phyloP scores from a whole-genome alignment of 2,113 vertebrate genomes.

The Macquaria ambigua region DNA sequence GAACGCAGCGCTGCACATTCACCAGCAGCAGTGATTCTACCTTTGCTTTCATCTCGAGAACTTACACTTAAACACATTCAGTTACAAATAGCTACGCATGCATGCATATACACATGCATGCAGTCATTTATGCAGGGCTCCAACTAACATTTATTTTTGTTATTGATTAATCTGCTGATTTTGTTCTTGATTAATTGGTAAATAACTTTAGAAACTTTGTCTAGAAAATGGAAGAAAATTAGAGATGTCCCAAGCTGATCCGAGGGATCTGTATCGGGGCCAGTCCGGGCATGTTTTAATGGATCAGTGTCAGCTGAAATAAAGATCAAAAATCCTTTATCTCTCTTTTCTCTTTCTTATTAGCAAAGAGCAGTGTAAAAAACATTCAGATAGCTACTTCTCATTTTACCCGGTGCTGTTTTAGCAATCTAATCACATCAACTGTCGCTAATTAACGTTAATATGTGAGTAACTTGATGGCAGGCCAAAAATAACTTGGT shows the following conservation, averaged over 20 bases:
- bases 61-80: neutral
- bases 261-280: neutral
- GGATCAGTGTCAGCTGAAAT: neutral
- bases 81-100: neutral
- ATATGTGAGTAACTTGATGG: neutral
- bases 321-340: neutral
- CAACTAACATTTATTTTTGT: neutral
- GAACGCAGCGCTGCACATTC: constrained; percentile 37
- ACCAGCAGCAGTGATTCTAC: constrained; percentile 26
- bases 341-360: neutral
- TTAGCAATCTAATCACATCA: neutral
- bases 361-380: neutral
- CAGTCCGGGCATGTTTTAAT: neutral
- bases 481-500: neutral
- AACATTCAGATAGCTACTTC: neutral
- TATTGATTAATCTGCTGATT: too few relatives aligned
- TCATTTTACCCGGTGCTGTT: neutral
- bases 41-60: neutral
- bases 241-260: too few relatives aligned
- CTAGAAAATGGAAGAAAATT: too few relatives aligned
- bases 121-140: neutral
- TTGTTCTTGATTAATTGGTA: neutral
- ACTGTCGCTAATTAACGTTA: neutral
- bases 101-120: neutral
- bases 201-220: neutral